Percentiles rank a stretch among this genome's conserved stretches.
Evolutionary conservation across 2,888 invertebrate species (phyloP).

Genomic region (Stenotaenia linearis): DNA sequence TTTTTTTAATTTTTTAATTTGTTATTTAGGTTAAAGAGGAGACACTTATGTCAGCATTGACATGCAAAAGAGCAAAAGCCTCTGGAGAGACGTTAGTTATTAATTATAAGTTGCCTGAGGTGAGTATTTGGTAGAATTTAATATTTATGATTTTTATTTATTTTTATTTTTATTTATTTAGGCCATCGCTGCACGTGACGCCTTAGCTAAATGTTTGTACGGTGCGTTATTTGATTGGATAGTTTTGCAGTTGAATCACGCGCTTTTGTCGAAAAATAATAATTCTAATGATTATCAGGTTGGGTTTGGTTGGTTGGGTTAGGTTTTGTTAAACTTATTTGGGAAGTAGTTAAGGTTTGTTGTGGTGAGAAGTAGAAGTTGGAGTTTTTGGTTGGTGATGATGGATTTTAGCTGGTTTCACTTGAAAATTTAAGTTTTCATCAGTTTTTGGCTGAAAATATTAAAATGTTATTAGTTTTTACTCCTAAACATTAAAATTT

Average conservation of each 20-base stretch:
- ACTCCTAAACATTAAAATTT: too few relatives aligned
- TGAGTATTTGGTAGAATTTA: too few relatives aligned
- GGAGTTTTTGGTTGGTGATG: too few relatives aligned
- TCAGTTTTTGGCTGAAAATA: too few relatives aligned
- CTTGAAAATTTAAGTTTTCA: too few relatives aligned
- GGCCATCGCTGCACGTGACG: constrained; percentile 86
- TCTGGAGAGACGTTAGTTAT: constrained; percentile 86
- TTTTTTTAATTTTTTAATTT: not conserved
- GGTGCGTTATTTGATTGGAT: constrained; percentile 97
- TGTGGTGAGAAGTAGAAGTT: too few relatives aligned
- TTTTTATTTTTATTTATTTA: constrained; percentile 43
- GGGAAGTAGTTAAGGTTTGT: not conserved
- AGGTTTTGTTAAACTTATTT: not conserved
- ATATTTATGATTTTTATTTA: not conserved
- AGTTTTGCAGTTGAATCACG: constrained; percentile 91
- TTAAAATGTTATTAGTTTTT: too few relatives aligned
- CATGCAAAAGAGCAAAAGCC: constrained; percentile 75
- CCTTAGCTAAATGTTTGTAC: constrained; percentile 94
- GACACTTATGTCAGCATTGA: constrained; percentile 79
- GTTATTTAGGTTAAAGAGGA: constrained; percentile 58
- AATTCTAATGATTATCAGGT: constrained; percentile 67
- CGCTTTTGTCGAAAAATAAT: constrained; percentile 84
- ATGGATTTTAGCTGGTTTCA: too few relatives aligned
- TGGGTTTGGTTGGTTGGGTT: too few relatives aligned
- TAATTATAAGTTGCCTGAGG: constrained; percentile 70